Percentiles rank a stretch among this genome's conserved stretches.
Conservation (phyloP, 2,888 invertebrate species). For the Brachyptera risi region DNA sequence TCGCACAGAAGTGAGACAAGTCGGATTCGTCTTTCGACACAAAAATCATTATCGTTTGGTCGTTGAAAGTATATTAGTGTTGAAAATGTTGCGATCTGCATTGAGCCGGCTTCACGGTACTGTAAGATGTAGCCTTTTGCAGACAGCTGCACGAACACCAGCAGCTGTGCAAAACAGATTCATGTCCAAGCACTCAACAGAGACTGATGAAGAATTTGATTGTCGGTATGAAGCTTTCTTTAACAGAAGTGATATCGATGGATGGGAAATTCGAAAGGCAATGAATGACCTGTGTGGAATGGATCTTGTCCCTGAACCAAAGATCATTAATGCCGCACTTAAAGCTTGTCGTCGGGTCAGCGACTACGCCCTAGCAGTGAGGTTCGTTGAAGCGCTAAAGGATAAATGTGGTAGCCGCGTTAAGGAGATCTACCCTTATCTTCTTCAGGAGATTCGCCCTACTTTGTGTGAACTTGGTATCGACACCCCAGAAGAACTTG, state of each 20-base stretch:
- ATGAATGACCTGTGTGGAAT: constrained; percentile 85
- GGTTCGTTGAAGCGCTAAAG: constrained; percentile 89
- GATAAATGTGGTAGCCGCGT: constrained; percentile 76
- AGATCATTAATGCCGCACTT: constrained; percentile 79
- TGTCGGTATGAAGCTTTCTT: constrained; percentile 78
- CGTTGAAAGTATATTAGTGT: no score
- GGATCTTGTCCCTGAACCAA: constrained; percentile 92
- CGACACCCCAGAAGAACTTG: constrained; percentile 90
- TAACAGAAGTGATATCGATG: constrained; percentile 82
- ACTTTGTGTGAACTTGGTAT: constrained; percentile 92
- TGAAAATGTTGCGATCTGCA: constrained; percentile 33
- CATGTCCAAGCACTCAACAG: constrained; percentile 43
- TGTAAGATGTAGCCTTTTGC: constrained; percentile 22
- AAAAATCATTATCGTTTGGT: no score
- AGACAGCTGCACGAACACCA: constrained; percentile 26
- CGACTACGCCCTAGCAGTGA: constrained; percentile 87
- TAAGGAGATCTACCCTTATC: constrained; percentile 79
- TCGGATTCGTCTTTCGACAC: no score
- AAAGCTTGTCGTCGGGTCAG: constrained; percentile 91
- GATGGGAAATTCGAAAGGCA: constrained; percentile 90
- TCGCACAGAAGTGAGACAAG: no score
- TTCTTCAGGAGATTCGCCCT: constrained; percentile 86
- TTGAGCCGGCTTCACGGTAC: constrained; percentile 29
- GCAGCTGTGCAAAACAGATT: constrained; percentile 32
- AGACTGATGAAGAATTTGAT: constrained; percentile 85